phyloP scores from a whole-genome alignment of 92 coral and sea anemone species.

The Porites divaricata region DNA sequence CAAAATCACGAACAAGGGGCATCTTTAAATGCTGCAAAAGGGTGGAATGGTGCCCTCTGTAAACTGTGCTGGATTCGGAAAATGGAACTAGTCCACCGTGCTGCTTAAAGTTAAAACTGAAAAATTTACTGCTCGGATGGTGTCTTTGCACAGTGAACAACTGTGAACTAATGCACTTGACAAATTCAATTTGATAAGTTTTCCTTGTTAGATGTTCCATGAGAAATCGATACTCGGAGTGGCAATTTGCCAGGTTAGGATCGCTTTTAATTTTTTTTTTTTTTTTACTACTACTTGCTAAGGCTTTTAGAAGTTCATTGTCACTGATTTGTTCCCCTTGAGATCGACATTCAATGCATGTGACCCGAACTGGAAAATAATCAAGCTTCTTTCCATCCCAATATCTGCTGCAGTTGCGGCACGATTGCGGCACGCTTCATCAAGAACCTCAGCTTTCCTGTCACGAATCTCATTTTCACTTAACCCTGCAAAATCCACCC shows the following conservation, averaged over 20 bases:
- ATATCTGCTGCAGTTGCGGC: conserved; percentile 19
- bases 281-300: background rate
- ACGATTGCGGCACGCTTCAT: conserved; percentile 22
- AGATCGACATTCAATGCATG: background rate
- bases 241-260: background rate
- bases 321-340: background rate
- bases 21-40: conserved; percentile 8
- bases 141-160: conserved; percentile 25
- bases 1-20: conserved; percentile 11
- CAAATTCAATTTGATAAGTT: conserved; percentile 10
- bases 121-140: conserved; percentile 20
- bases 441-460: conserved; percentile 24
- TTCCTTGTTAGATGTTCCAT: background rate
- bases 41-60: background rate
- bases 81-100: background rate
- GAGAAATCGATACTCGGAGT: background rate
- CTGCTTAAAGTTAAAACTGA: background rate
- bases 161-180: conserved; percentile 5
- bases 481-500: conserved; percentile 14
- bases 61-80: background rate
- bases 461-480: conserved; percentile 16
- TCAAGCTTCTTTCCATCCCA: conserved; percentile 5
- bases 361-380: background rate
- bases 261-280: background rate
- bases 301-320: background rate